These are phyloP conservation scores for Trichomycterus rosablanca DNA, from an alignment of 2,113 vertebrate genomes.

Conservation along the genomic window DNA sequence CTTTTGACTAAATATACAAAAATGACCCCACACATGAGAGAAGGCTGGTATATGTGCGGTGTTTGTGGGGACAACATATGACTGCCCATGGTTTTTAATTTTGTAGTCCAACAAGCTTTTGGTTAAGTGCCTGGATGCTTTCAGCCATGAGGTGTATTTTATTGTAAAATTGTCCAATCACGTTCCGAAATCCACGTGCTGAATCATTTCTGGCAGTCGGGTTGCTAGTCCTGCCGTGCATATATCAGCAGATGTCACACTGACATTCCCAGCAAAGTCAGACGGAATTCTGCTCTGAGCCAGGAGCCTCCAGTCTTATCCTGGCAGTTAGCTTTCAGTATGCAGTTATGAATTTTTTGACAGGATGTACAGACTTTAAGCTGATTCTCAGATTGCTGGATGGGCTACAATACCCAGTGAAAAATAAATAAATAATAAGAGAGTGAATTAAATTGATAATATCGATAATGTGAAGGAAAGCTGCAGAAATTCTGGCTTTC, in stretches of 20 bases:
- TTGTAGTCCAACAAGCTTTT: too few species aligned
- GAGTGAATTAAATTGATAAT: background rate
- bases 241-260: slow-evolving; percentile 17
- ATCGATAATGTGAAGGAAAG: slow-evolving; percentile 3
- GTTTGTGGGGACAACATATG: too few species aligned
- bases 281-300: background rate
- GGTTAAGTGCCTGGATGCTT: too few species aligned
- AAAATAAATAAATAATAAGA: slow-evolving; percentile 4
- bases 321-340: slow-evolving; percentile 7
- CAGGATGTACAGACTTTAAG: slow-evolving; percentile 12
- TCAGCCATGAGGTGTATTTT: too few species aligned
- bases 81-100: too few species aligned
- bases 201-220: too few species aligned
- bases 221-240: background rate
- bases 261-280: slow-evolving; percentile 20
- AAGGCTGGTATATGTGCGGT: too few species aligned
- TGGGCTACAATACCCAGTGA: background rate
- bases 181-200: too few species aligned
- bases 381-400: slow-evolving; percentile 7
- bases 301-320: background rate
- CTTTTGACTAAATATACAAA: too few species aligned
- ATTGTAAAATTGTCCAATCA: too few species aligned
- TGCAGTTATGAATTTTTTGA: slow-evolving; percentile 1
- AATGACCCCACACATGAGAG: too few species aligned
- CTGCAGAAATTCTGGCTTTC: background rate